Percentiles rank a stretch among this genome's conserved stretches.
phyloP scores from a whole-genome alignment of 2,888 invertebrate genomes.

The Enoplolaimus lenunculus region DNA sequence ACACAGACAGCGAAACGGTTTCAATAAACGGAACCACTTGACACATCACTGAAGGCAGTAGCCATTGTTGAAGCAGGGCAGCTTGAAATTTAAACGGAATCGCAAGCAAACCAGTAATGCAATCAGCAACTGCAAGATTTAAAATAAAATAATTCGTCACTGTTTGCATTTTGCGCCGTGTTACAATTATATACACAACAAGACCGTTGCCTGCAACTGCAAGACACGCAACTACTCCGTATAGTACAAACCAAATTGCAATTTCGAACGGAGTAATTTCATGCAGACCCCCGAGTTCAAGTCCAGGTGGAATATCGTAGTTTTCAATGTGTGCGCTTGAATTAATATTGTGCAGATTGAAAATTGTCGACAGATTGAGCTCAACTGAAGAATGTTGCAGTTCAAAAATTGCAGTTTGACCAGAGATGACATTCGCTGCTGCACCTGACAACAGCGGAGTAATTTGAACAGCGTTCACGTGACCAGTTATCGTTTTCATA shows the following conservation, averaged over 20 bases:
- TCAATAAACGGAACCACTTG: conserved; percentile 72
- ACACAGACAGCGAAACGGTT: conserved; percentile 67
- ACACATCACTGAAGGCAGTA: conserved; percentile 68
- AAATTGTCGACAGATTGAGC: too few species aligned
- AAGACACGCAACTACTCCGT: conserved; percentile 64
- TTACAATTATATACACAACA: conserved; percentile 70
- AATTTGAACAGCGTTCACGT: too few species aligned
- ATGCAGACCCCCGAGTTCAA: conserved; percentile 53
- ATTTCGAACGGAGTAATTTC: conserved; percentile 60
- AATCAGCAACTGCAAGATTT: conserved; percentile 65
- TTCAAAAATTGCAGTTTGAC: too few species aligned
- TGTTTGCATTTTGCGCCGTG: conserved; percentile 60
- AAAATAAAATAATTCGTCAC: conserved; percentile 70
- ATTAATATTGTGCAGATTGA: too few species aligned
- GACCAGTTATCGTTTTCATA: too few species aligned
- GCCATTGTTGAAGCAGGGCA: conserved; percentile 68
- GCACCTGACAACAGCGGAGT: too few species aligned
- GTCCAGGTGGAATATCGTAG: too few species aligned
- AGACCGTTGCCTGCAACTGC: conserved; percentile 67
- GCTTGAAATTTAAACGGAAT: too few species aligned
- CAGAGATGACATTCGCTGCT: too few species aligned
- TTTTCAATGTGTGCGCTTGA: too few species aligned
- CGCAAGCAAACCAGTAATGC: conserved; percentile 50
- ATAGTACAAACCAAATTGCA: conserved; percentile 58
- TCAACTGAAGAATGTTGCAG: too few species aligned